These are phyloP conservation scores for Drosophila picticornis DNA, from an alignment of 2,888 invertebrate genomes.

Conservation along the genomic window DNA sequence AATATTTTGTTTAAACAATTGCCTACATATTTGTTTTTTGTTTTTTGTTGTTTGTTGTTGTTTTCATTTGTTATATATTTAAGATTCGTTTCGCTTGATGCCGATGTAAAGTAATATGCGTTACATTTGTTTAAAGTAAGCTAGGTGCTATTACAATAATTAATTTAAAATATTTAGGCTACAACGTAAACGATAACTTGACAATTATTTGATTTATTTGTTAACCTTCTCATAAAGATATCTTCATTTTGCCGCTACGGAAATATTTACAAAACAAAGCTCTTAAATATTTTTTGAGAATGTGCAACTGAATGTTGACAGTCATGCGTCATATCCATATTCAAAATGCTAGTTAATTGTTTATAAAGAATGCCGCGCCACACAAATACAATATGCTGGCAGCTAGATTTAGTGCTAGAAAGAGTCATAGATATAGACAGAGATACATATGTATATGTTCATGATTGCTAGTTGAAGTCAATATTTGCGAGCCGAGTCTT, in stretches of 20 bases:
- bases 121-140: slow-evolving; percentile 72
- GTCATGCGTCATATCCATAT: slow-evolving; percentile 24
- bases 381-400: slow-evolving; percentile 4
- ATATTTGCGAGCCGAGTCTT: slow-evolving; percentile 9
- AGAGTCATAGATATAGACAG: slow-evolving; percentile 9
- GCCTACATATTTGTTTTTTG: slow-evolving; percentile 51
- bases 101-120: slow-evolving; percentile 73
- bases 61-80: slow-evolving; percentile 32
- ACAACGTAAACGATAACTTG: slow-evolving; percentile 65
- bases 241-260: slow-evolving; percentile 65
- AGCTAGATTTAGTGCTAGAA: slow-evolving; percentile 23
- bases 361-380: slow-evolving; percentile 25
- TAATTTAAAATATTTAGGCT: slow-evolving; percentile 68
- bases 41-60: slow-evolving; percentile 21
- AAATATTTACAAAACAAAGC: slow-evolving; percentile 76
- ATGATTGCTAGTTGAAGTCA: slow-evolving; percentile 18
- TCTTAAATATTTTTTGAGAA: slow-evolving; percentile 39
- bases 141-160: slow-evolving; percentile 68
- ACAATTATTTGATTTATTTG: slow-evolving; percentile 48
- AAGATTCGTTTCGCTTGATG: slow-evolving; percentile 67
- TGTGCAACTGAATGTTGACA: slow-evolving; percentile 54
- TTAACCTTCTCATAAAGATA: slow-evolving; percentile 35
- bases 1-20: slow-evolving; percentile 70
- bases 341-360: slow-evolving; percentile 36
- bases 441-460: slow-evolving; percentile 7